These are phyloP conservation scores for Madoqua kirkii DNA, from an alignment of 2,113 vertebrate genomes.

Conservation along the genomic window DNA sequence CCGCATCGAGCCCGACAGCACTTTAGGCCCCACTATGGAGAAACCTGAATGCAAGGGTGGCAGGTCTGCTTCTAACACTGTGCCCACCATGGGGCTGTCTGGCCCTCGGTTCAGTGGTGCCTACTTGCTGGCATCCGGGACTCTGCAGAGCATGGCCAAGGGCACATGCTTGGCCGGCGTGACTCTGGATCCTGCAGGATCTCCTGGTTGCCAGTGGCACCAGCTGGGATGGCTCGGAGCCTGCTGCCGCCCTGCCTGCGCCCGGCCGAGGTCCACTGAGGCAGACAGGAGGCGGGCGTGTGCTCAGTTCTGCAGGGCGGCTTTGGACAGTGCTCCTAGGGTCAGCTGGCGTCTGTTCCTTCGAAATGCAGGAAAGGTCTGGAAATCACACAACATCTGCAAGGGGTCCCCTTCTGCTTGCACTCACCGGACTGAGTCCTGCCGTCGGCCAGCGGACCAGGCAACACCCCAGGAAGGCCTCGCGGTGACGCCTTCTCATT, in stretches of 20 bases:
- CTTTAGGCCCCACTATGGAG: not conserved
- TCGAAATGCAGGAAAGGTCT: not conserved
- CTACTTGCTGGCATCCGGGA: not conserved
- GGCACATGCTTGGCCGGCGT: rapidly evolving
- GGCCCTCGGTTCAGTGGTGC: not conserved
- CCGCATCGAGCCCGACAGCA: rapidly evolving
- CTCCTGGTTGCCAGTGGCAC: not conserved
- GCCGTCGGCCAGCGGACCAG: not conserved
- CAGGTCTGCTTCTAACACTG: not conserved
- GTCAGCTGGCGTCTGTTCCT: not conserved
- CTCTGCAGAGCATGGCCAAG: not conserved
- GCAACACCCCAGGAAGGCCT: not conserved
- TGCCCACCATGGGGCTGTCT: not conserved
- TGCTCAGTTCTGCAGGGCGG: not conserved
- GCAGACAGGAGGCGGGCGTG: not conserved
- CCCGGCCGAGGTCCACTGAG: not conserved
- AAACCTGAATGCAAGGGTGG: not conserved
- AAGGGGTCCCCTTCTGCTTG: not conserved
- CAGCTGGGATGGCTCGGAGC: too few relatives aligned
- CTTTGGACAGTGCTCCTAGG: not conserved
- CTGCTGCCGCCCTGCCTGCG: rapidly evolving
- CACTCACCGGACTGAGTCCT: not conserved
- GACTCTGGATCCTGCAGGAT: not conserved
- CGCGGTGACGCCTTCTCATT: not conserved
- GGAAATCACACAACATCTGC: not conserved